phyloP scores from a whole-genome alignment of 2,888 invertebrate genomes.

The Blera fallax region DNA sequence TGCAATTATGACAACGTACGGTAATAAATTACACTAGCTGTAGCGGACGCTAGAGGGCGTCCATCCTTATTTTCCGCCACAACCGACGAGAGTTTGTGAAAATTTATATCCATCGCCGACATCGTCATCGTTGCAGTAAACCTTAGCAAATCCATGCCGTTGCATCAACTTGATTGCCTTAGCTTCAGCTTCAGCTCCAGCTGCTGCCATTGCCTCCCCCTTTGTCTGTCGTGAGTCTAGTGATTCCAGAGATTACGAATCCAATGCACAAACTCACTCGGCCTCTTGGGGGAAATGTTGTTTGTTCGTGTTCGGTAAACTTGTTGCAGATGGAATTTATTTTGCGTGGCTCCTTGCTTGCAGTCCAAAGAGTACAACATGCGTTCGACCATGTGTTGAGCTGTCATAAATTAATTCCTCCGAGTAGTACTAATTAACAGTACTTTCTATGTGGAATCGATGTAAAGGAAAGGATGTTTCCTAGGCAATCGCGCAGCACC shows the following conservation, averaged over 20 bases:
- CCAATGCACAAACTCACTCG: background rate
- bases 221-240: conserved; percentile 1
- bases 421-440: conserved; percentile 67
- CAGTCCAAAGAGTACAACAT: conserved; percentile 52
- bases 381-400: conserved; percentile 67
- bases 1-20: conserved; percentile 66
- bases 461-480: conserved; percentile 46
- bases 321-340: conserved; percentile 67
- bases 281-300: conserved; percentile 51
- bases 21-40: conserved; percentile 58
- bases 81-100: conserved; percentile 4
- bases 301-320: conserved; percentile 58
- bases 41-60: conserved; percentile 62
- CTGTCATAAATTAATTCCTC: conserved; percentile 70
- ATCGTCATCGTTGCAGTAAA: conserved; percentile 57
- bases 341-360: conserved; percentile 49
- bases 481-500: conserved; percentile 47
- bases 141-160: conserved; percentile 42
- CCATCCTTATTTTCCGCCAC: conserved; percentile 31
- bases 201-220: background rate
- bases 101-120: conserved; percentile 58
- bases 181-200: conserved; percentile 10
- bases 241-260: conserved; percentile 30
- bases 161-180: conserved; percentile 63
- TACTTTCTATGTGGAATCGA: conserved; percentile 45